Conservation (phyloP, 2,888 invertebrate genomes). For the Palloptera scutellata region DNA sequence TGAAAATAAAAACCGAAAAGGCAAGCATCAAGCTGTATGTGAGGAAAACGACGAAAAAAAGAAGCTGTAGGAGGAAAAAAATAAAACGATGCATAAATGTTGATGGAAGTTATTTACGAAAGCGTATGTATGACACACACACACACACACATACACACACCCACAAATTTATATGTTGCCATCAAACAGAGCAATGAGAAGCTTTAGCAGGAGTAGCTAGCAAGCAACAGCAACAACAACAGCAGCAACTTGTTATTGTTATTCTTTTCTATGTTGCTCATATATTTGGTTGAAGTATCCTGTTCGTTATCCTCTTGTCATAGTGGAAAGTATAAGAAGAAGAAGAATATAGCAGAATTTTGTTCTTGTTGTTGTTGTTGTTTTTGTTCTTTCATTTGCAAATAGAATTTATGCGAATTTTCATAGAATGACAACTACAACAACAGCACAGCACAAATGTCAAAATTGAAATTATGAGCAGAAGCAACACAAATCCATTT, state of each 20-base stretch:
- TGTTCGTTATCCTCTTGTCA: background rate
- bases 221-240: background rate
- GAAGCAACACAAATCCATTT: background rate
- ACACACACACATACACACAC: too few relatives aligned
- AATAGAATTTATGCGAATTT: slow-evolving; percentile 4
- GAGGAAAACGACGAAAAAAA: background rate
- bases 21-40: too few relatives aligned
- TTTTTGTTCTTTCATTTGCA: too few relatives aligned
- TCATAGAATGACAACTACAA: background rate
- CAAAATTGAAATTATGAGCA: slow-evolving; percentile 10
- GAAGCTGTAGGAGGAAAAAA: background rate
- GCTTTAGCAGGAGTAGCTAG: too few relatives aligned
- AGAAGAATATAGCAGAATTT: too few relatives aligned
- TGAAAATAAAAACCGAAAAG: too few relatives aligned
- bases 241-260: background rate
- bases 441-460: background rate
- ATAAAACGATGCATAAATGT: background rate
- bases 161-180: slow-evolving; percentile 5
- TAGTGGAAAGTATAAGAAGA: too few relatives aligned
- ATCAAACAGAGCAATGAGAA: background rate
- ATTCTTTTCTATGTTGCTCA: background rate
- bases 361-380: too few relatives aligned
- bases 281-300: background rate
- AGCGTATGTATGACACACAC: background rate
- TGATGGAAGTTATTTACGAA: slow-evolving; percentile 12